Evolutionary conservation across 2,888 invertebrate species (phyloP).

Genomic region (Mimumesa dahlbomi): DNA sequence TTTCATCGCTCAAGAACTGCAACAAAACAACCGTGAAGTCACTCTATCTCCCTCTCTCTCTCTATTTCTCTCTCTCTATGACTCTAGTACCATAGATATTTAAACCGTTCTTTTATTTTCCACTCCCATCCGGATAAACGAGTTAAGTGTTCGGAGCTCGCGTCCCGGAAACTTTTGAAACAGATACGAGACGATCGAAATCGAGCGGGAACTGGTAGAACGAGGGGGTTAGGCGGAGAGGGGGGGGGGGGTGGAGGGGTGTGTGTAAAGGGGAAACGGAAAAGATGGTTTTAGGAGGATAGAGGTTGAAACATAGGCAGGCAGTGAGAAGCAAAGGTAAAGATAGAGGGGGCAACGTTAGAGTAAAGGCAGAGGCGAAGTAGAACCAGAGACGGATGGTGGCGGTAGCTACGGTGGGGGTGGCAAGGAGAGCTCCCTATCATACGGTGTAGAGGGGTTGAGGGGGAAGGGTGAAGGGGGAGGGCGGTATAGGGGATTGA

Average conservation of each 20-base stretch:
- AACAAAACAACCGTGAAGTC: no score
- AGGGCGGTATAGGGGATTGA: slow-evolving; percentile 79
- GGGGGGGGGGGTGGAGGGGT: slow-evolving; percentile 9
- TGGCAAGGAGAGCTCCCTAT: slow-evolving; percentile 45
- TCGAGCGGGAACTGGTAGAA: background rate
- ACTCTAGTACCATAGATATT: no score
- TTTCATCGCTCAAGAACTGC: no score
- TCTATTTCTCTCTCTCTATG: no score
- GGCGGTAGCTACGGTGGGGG: slow-evolving; percentile 42
- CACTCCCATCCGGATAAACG: no score
- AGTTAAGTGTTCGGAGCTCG: no score
- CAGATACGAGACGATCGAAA: slow-evolving; percentile 36
- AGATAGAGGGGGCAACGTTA: slow-evolving; percentile 12
- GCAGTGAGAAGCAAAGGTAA: slow-evolving; percentile 23
- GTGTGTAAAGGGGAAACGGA: slow-evolving; percentile 1
- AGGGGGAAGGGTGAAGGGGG: no score
- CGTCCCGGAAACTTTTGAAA: no score
- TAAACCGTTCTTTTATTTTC: no score
- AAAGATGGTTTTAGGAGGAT: background rate
- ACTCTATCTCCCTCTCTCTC: no score
- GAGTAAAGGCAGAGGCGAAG: slow-evolving; percentile 24
- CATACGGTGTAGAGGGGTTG: slow-evolving; percentile 42
- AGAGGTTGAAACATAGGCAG: background rate
- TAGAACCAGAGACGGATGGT: slow-evolving; percentile 56
- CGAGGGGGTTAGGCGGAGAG: background rate